Evolutionary conservation across 2,113 vertebrate species (phyloP).

Genomic region (Donacobius atricapilla): DNA sequence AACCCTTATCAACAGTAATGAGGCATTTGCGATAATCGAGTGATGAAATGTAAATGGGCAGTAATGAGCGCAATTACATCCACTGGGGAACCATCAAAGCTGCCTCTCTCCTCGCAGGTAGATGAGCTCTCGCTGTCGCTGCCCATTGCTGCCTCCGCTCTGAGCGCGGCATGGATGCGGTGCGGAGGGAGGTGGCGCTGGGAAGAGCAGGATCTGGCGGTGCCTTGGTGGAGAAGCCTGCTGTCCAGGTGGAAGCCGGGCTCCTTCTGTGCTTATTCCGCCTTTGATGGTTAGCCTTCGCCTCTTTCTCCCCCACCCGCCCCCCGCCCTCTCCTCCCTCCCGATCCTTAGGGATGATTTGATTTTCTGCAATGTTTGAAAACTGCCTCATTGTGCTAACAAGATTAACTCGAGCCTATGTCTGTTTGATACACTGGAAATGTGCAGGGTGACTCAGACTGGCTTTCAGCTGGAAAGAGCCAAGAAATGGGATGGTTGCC

Average conservation of each 20-base stretch:
- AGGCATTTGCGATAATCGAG: slow-evolving; percentile 85
- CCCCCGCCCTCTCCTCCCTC: slow-evolving; percentile 18
- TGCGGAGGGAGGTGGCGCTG: not conserved
- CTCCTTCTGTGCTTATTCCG: slow-evolving; percentile 69
- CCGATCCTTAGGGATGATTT: slow-evolving; percentile 82
- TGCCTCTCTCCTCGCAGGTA: slow-evolving; percentile 76
- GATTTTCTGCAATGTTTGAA: slow-evolving; percentile 87
- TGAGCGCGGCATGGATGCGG: not conserved
- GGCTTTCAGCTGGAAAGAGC: slow-evolving; percentile 73
- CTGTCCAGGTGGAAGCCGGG: slow-evolving; percentile 67
- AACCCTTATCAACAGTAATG: slow-evolving; percentile 79
- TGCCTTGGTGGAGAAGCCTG: slow-evolving; percentile 6
- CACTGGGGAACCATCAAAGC: slow-evolving; percentile 81
- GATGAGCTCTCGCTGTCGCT: slow-evolving; percentile 77
- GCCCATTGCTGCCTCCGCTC: slow-evolving; percentile 42
- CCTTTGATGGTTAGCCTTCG: slow-evolving; percentile 68
- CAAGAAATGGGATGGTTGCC: slow-evolving; percentile 80
- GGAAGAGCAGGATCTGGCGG: not conserved
- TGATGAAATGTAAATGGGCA: slow-evolving; percentile 95
- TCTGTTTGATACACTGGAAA: slow-evolving; percentile 82
- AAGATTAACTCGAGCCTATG: slow-evolving; percentile 85
- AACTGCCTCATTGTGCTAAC: slow-evolving; percentile 86
- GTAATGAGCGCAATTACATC: slow-evolving; percentile 89
- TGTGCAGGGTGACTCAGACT: slow-evolving; percentile 81
- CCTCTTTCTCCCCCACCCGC: not conserved